Evolutionary conservation across 2,797 vertebrate species (phyloP).

Genomic region (Enteromius treurensis): DNA sequence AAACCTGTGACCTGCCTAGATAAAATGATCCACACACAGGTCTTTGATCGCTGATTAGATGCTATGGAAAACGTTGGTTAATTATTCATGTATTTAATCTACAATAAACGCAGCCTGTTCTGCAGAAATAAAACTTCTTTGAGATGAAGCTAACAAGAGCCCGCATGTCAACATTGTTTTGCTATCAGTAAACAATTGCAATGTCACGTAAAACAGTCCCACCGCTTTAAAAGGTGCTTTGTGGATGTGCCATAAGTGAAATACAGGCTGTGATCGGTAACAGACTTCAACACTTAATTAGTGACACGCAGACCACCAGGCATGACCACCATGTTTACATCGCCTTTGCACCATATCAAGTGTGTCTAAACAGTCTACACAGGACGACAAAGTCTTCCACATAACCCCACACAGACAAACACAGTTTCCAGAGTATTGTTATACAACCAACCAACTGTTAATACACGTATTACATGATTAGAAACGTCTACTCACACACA

Average conservation of each 20-base stretch:
- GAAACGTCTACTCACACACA: background rate
- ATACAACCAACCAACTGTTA: background rate
- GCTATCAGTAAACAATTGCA: constrained; percentile 21
- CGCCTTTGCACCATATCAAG: background rate
- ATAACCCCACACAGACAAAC: background rate
- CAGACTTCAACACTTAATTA: constrained; percentile 18
- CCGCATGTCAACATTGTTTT: constrained; percentile 11
- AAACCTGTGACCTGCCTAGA: background rate
- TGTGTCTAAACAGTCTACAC: constrained; percentile 25
- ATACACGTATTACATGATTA: background rate
- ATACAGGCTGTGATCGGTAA: background rate
- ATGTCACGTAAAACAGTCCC: constrained; percentile 11
- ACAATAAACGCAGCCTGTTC: background rate
- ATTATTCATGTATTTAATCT: constrained; percentile 23
- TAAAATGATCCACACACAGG: background rate
- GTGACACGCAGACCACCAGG: constrained; percentile 34
- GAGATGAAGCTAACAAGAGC: constrained; percentile 3
- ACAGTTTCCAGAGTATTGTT: background rate
- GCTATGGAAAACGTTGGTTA: background rate
- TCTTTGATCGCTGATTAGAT: constrained; percentile 24
- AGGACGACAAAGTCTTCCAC: background rate
- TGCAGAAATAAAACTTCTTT: constrained; percentile 10
- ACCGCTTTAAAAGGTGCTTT: constrained; percentile 13
- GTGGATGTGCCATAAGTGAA: background rate
- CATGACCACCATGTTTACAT: constrained; percentile 27